Evolutionary conservation across 2,888 invertebrate species (phyloP).

Genomic region (Gymnoscelis rufifasciata): DNA sequence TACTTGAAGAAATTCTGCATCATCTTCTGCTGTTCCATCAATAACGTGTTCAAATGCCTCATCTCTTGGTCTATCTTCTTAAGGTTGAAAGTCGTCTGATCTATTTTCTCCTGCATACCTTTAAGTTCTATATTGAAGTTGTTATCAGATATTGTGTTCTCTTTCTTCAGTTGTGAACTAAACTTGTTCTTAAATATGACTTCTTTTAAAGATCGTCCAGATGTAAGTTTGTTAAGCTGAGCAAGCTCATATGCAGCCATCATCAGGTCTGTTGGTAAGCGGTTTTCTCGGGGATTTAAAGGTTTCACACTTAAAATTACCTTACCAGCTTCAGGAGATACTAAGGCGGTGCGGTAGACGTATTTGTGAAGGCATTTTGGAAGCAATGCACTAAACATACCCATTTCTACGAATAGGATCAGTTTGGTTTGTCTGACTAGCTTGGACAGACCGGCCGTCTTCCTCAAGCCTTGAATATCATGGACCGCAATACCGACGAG

Average conservation of each 20-base stretch:
- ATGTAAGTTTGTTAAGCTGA: slow-evolving; percentile 83
- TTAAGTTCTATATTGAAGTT: slow-evolving; percentile 78
- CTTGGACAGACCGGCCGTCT: slow-evolving; percentile 90
- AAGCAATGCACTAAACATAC: slow-evolving; percentile 87
- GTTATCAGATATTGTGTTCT: slow-evolving; percentile 56
- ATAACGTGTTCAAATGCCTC: slow-evolving; percentile 80
- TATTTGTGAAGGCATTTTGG: slow-evolving; percentile 86
- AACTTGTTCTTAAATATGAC: slow-evolving; percentile 78
- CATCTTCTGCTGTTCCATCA: slow-evolving; percentile 64
- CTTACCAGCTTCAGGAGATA: slow-evolving; percentile 89
- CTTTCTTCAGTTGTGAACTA: slow-evolving; percentile 81
- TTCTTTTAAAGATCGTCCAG: slow-evolving; percentile 82
- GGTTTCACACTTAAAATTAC: slow-evolving; percentile 91
- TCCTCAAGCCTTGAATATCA: slow-evolving; percentile 90
- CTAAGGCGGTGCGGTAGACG: slow-evolving; percentile 87
- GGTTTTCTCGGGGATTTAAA: slow-evolving; percentile 88
- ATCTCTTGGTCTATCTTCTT: slow-evolving; percentile 84
- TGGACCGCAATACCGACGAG: slow-evolving; percentile 92
- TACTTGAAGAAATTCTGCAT: slow-evolving; percentile 58
- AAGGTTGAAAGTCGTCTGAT: slow-evolving; percentile 84
- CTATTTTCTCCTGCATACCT: slow-evolving; percentile 83
- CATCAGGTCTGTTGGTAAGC: slow-evolving; percentile 87
- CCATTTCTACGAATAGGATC: slow-evolving; percentile 90
- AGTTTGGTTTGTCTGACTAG: slow-evolving; percentile 90
- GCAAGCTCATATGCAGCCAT: slow-evolving; percentile 89